phyloP scores from a whole-genome alignment of 2,113 vertebrate species.

The Aepyceros melampus region DNA sequence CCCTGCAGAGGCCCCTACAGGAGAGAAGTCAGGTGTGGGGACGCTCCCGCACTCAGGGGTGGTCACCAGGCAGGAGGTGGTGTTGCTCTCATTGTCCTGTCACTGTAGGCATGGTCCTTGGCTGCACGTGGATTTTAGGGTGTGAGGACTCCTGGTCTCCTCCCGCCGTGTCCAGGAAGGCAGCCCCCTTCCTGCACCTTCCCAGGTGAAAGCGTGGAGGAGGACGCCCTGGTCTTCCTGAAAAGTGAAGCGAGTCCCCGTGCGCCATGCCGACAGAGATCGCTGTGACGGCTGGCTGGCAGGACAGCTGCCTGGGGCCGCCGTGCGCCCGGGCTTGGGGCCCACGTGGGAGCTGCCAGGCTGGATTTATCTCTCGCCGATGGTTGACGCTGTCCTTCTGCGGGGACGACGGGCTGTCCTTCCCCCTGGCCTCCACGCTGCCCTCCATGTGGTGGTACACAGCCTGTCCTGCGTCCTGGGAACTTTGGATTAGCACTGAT shows the following conservation, averaged over 20 bases:
- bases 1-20: too few species aligned
- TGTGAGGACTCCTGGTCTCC: not conserved
- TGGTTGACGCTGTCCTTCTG: not conserved
- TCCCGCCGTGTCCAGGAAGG: not conserved
- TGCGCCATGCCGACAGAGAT: not conserved
- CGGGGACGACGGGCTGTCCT: not conserved
- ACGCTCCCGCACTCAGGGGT: fast-evolving
- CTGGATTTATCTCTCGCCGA: not conserved
- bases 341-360: not conserved
- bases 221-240: slow-evolving; percentile 6
- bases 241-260: not conserved
- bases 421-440: not conserved
- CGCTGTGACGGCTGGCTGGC: not conserved
- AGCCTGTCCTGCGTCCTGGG: not conserved
- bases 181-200: not conserved
- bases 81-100: fast-evolving
- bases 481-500: not conserved
- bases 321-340: fast-evolving
- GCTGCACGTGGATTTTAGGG: not conserved
- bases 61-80: not conserved
- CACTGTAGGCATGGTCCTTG: not conserved
- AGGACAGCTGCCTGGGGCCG: not conserved
- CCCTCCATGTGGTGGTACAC: not conserved
- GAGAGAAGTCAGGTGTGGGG: not conserved
- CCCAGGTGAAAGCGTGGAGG: not conserved